A percentile compares a stretch with the other conserved stretches of the same genome.
These are phyloP conservation scores for Bothrops alternatus DNA, from an alignment of 2,797 vertebrate genomes.

Conservation along the genomic window DNA sequence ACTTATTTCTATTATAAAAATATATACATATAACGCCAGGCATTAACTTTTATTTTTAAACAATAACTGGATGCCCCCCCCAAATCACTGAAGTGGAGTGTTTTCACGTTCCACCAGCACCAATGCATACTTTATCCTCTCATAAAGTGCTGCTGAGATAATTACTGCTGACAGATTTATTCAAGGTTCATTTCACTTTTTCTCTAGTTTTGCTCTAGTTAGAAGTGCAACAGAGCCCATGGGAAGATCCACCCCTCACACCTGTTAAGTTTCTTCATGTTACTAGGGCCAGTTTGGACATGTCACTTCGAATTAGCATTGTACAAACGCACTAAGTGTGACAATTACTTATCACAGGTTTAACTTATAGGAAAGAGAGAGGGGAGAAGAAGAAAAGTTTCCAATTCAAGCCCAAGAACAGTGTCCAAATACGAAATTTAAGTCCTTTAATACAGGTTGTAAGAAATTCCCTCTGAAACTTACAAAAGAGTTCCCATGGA, in stretches of 20 bases:
- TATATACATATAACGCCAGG: conserved; percentile 54
- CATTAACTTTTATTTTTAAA: conserved; percentile 66
- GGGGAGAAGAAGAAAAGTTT: conserved; percentile 72
- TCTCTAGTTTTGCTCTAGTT: conserved; percentile 81
- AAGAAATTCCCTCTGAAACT: conserved; percentile 66
- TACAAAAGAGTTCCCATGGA: conserved; percentile 64
- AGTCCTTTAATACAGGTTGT: conserved; percentile 74
- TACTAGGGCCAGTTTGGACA: conserved; percentile 76
- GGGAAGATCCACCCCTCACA: conserved; percentile 81
- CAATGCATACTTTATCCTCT: conserved; percentile 74
- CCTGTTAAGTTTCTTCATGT: conserved; percentile 84
- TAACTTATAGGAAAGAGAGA: conserved; percentile 54
- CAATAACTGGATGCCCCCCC: conserved; percentile 63
- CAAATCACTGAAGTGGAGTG: conserved; percentile 64
- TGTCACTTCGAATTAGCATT: conserved; percentile 80
- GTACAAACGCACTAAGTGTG: conserved; percentile 73
- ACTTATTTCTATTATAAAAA: conserved; percentile 50
- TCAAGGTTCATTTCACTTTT: conserved; percentile 86
- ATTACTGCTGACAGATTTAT: conserved; percentile 97
- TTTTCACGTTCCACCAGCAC: conserved; percentile 75
- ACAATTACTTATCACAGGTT: conserved; percentile 83
- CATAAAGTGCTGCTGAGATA: conserved; percentile 89
- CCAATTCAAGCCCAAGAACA: conserved; percentile 78
- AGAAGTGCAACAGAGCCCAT: conserved; percentile 76
- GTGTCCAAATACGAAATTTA: conserved; percentile 77